Evolutionary conservation across 1,140 invertebrate species (phyloP).

Genomic region (Eueides isabella): DNA sequence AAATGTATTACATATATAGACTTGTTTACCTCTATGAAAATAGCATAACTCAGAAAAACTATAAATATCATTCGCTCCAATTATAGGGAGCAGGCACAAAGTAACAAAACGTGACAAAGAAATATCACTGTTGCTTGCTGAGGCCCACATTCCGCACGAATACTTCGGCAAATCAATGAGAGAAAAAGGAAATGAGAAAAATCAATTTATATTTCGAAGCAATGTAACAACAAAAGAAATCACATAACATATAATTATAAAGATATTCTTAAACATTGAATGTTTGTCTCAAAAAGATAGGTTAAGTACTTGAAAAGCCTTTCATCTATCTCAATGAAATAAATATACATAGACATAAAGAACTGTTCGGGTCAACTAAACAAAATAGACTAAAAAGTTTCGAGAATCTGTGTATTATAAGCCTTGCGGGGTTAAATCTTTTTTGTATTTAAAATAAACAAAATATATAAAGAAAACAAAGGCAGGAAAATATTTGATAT

Average conservation of each 20-base stretch:
- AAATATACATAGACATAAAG: not conserved
- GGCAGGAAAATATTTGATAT: constrained; percentile 23
- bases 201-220: constrained; percentile 1
- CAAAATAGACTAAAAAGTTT: not conserved
- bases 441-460: constrained; percentile 5
- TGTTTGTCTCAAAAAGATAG: not conserved
- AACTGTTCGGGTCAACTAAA: not conserved
- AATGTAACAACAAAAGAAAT: not conserved
- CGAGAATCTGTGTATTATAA: not conserved
- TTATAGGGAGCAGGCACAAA: constrained; percentile 26
- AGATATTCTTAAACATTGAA: not conserved
- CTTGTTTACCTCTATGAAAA: not conserved
- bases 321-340: not conserved
- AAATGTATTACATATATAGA: not conserved
- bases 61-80: constrained; percentile 31
- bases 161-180: constrained; percentile 24
- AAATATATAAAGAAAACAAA: constrained; percentile 20
- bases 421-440: not conserved
- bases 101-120: constrained; percentile 22
- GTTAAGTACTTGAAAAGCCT: not conserved
- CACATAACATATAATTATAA: not conserved
- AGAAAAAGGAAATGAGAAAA: constrained; percentile 8
- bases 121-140: constrained; percentile 21
- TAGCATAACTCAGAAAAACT: constrained; percentile 18
- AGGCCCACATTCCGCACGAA: constrained; percentile 12